These are phyloP conservation scores for Genyomyrus donnyi DNA, from an alignment of 2,113 vertebrate genomes.

Conservation along the genomic window DNA sequence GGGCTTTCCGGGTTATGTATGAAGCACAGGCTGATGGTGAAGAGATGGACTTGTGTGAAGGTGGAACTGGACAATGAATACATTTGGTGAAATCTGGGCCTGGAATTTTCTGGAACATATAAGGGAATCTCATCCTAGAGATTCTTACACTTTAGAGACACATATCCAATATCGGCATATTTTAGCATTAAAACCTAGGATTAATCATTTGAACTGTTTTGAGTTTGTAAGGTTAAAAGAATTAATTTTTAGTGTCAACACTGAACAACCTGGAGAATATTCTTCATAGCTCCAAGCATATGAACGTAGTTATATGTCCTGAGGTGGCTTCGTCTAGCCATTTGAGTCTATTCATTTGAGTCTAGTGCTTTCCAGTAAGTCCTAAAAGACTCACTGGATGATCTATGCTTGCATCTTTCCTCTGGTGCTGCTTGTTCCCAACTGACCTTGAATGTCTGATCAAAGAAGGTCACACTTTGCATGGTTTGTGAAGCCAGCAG, in stretches of 20 bases:
- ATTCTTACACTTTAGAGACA: background rate
- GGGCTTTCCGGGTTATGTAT: background rate
- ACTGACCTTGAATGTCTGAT: constrained; percentile 2
- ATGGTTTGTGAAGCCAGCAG: background rate
- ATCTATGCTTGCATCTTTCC: background rate
- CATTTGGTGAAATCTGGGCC: background rate
- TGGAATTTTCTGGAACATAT: background rate
- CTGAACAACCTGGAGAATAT: background rate
- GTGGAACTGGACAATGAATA: background rate
- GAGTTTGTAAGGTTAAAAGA: background rate
- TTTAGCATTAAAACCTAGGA: background rate
- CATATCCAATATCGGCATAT: background rate
- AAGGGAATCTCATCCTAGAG: background rate
- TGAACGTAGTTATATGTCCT: background rate
- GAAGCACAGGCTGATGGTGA: background rate
- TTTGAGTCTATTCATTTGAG: too few species aligned
- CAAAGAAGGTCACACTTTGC: background rate
- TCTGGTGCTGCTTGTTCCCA: constrained; percentile 12
- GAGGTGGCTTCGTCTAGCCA: too few species aligned
- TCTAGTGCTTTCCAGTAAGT: too few species aligned
- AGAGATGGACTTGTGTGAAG: background rate
- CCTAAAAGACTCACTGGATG: constrained; percentile 12
- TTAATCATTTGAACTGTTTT: background rate
- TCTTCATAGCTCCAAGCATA: background rate
- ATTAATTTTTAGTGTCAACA: too few species aligned